Evolutionary conservation across 2,797 vertebrate species (phyloP).

Genomic region (Chanos chanos): DNA sequence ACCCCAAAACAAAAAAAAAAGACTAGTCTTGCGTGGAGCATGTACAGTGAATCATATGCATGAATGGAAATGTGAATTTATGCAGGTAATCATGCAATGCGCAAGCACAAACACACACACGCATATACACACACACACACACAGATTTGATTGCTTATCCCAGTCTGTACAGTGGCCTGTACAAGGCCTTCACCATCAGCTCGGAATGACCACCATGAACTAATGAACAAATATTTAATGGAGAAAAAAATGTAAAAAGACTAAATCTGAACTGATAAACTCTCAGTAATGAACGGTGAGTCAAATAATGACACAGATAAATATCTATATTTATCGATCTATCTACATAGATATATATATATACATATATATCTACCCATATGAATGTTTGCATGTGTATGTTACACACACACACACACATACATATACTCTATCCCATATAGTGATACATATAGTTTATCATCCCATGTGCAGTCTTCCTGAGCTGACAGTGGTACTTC

Average conservation of each 20-base stretch:
- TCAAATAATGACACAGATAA: too few species aligned
- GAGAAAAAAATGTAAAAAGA: too few species aligned
- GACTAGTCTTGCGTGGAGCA: too few species aligned
- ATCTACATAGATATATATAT: too few species aligned
- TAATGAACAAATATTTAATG: not conserved
- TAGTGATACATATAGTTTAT: too few species aligned
- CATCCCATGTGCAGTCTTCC: slow-evolving; percentile 19
- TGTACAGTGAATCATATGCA: too few species aligned
- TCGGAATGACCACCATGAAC: slow-evolving; percentile 31
- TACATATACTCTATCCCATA: too few species aligned
- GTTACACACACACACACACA: too few species aligned
- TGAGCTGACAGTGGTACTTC: slow-evolving; percentile 38
- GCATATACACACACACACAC: slow-evolving; percentile 19
- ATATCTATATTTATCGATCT: too few species aligned
- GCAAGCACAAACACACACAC: slow-evolving; percentile 45
- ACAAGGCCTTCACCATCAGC: slow-evolving; percentile 44
- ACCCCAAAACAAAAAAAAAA: slow-evolving; percentile 55
- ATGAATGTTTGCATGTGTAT: not conserved
- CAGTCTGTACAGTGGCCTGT: not conserved
- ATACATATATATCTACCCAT: not conserved
- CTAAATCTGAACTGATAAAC: too few species aligned
- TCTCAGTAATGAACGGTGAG: too few species aligned
- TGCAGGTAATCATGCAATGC: too few species aligned
- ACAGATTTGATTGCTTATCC: slow-evolving; percentile 2
- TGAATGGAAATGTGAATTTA: slow-evolving; percentile 57